These are phyloP conservation scores for Candoia aspera DNA, from an alignment of 2,113 vertebrate species.

Conservation along the genomic window DNA sequence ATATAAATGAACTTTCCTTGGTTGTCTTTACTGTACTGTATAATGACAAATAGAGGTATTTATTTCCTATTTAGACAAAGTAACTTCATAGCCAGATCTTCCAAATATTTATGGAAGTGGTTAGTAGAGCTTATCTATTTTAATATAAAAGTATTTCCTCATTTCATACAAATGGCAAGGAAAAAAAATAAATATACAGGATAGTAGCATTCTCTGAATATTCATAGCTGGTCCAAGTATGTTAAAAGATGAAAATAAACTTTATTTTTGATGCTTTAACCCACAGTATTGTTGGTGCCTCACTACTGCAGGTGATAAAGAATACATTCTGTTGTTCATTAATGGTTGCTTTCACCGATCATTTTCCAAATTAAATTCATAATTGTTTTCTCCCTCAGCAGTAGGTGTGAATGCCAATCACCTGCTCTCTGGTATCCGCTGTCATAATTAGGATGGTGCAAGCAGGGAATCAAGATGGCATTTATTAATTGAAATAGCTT, in stretches of 20 bases:
- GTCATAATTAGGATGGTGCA: not conserved
- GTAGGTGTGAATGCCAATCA: not conserved
- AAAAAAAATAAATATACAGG: no score
- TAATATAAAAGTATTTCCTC: no score
- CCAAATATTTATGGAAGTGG: no score
- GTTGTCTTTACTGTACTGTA: no score
- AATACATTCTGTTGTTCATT: not conserved
- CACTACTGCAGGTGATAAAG: not conserved
- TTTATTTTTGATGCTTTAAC: no score
- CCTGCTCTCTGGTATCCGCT: not conserved
- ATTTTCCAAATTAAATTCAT: not conserved
- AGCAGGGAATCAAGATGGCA: not conserved
- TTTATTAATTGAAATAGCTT: constrained; percentile 6
- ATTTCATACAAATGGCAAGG: no score
- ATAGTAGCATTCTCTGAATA: no score
- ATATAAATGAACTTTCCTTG: not conserved
- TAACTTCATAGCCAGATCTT: no score
- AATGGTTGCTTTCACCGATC: not conserved
- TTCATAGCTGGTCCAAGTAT: no score
- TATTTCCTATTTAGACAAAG: no score
- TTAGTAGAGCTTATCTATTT: no score
- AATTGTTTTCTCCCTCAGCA: not conserved
- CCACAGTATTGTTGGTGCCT: not conserved
- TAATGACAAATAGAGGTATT: no score
- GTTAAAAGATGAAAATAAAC: not conserved